Evolutionary conservation across 2,888 invertebrate genomes (phyloP).

Genomic region (Morpho achilles): DNA sequence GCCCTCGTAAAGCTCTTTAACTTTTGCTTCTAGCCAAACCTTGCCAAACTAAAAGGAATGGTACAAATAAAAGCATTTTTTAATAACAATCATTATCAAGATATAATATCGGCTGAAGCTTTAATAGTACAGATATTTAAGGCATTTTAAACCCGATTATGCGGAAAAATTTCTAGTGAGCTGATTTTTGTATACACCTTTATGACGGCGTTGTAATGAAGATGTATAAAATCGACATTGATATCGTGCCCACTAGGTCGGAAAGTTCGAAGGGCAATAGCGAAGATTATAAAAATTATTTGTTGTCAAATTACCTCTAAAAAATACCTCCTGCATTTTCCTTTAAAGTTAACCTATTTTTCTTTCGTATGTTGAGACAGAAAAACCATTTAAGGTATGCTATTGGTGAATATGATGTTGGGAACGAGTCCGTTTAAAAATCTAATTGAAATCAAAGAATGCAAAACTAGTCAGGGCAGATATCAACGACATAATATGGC

Average conservation of each 20-base stretch:
- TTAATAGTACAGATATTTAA: neutral
- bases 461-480: neutral
- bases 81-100: no score
- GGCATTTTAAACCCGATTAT: neutral
- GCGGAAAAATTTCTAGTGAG: neutral
- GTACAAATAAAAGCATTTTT: neutral
- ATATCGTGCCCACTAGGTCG: neutral
- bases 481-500: no score
- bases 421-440: no score
- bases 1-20: conserved; percentile 69
- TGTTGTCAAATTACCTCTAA: no score
- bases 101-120: no score
- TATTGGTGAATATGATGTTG: no score
- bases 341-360: no score
- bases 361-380: no score
- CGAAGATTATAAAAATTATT: neutral
- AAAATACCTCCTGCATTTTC: no score
- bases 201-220: neutral
- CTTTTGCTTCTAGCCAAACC: conserved; percentile 74
- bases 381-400: no score
- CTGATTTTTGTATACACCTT: neutral
- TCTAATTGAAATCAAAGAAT: no score
- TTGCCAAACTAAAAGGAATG: conserved; percentile 71
- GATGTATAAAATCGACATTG: conserved; percentile 3
- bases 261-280: no score